phyloP scores from a whole-genome alignment of 2,888 invertebrate species.

The Keiferia lycopersicella region DNA sequence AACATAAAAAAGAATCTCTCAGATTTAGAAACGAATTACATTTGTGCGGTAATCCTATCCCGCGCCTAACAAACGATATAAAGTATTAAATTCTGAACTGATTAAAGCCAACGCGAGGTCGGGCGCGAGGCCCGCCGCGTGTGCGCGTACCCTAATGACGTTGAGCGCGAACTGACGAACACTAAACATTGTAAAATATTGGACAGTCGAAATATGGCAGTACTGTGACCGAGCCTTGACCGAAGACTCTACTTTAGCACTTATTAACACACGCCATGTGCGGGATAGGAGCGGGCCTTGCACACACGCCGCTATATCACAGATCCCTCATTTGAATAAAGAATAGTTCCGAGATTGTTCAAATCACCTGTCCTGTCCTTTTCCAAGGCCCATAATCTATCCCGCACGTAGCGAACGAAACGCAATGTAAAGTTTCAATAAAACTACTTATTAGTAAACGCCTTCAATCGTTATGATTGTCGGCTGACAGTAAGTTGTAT shows the following conservation, averaged over 20 bases:
- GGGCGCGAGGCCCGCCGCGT: slow-evolving; percentile 10
- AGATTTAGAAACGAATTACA: slow-evolving; percentile 50
- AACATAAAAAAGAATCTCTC: slow-evolving; percentile 50
- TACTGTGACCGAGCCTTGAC: slow-evolving; percentile 39
- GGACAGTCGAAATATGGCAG: slow-evolving; percentile 62
- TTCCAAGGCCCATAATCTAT: no score
- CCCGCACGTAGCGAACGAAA: neutral
- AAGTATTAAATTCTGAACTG: slow-evolving; percentile 40
- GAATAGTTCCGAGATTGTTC: neutral
- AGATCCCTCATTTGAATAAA: neutral
- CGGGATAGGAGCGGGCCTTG: neutral
- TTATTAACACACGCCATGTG: neutral
- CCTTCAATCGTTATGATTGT: slow-evolving; percentile 5
- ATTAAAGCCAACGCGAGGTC: slow-evolving; percentile 49
- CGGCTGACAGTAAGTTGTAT: slow-evolving; percentile 7
- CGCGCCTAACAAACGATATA: slow-evolving; percentile 39
- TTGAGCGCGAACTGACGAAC: slow-evolving; percentile 45
- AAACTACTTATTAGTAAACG: slow-evolving; percentile 14
- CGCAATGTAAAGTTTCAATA: slow-evolving; percentile 8
- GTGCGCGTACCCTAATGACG: slow-evolving; percentile 26
- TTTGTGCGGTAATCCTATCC: slow-evolving; percentile 57
- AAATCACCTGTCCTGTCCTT: neutral
- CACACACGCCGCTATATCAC: slow-evolving; percentile 1
- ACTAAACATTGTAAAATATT: slow-evolving; percentile 39
- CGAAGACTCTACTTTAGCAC: slow-evolving; percentile 22